Base-by-base conservation (phyloP, 2,888 invertebrate genomes). In the Dolichopus griseipennis region DNA sequence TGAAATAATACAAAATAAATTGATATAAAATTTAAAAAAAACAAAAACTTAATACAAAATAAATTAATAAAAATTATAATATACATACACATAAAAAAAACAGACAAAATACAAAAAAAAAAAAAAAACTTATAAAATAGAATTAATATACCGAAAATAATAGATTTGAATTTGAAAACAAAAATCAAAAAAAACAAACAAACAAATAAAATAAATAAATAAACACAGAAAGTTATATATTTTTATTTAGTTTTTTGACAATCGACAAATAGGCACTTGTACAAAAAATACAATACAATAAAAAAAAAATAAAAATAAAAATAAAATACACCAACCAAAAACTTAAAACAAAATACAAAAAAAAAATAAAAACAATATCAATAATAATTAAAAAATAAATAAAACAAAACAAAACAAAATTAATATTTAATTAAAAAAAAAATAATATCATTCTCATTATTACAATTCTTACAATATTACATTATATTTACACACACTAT, bases 251-350 rank as follows among this genome's bases (percentile, higher is more conserved):
- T 78, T 80, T 77, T 78, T 80, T 80, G 82, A 82, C 81, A 81
- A 81, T 81, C 81, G 81, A 81, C 81, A 79, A 80, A 81, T 80
- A 81, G 80, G 81, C 80, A 79, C 79, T 78, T 80, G 78, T 80
- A 79, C 77, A 79, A 80, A 75, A 70, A 77, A 72, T 71, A 72
- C 72, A 70, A 72, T 72, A 70, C 72, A 72, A 69, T 70, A 70
- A 71, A 70, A 66, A 68, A 69, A n/a, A n/a, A n/a, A n/a, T n/a
- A n/a, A 68, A 70, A 33, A 66, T 64, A n/a, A n/a, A n/a, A n/a
- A n/a, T 67, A 65, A 34, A 69, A 68, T 41, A 67, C 66, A 61
- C 68, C 61, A 71, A 66, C 66, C 65, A 68, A 66, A 41, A 67
- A 8, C 4, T 7, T 37, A 5, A 5, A 37, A 37, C 37, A 66